A percentile compares a stretch with the other conserved stretches of the same genome.
Evolutionary conservation across 1,140 invertebrate species (phyloP).

Genomic region (Drosophila obscura): DNA sequence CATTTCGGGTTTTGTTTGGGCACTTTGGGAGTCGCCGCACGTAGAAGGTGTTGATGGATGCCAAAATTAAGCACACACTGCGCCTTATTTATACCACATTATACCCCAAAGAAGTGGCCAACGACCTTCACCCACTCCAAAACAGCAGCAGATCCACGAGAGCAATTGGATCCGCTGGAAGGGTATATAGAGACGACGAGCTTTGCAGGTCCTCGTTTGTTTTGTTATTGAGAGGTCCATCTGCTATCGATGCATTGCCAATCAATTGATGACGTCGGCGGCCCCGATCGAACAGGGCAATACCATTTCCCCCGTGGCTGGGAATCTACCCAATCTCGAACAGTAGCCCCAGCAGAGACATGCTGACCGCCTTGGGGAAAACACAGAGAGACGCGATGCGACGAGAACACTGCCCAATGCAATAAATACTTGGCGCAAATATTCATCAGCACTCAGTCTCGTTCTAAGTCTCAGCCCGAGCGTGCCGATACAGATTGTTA

Average conservation of each 20-base stretch:
- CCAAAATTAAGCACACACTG: slow-evolving; percentile 33
- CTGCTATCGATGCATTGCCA: slow-evolving; percentile 6
- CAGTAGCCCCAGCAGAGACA: not conserved
- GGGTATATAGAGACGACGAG: not conserved
- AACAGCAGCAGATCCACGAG: too few species aligned
- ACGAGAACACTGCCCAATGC: not conserved
- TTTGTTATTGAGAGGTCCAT: not conserved
- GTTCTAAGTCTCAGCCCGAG: slow-evolving; percentile 18
- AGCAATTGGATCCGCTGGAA: not conserved
- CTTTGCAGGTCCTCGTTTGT: too few species aligned
- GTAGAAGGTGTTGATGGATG: slow-evolving; percentile 23
- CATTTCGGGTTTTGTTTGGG: not conserved
- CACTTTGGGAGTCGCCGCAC: slow-evolving; percentile 24
- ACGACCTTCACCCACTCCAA: slow-evolving; percentile 13
- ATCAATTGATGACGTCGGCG: slow-evolving; percentile 15
- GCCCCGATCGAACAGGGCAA: slow-evolving; percentile 20
- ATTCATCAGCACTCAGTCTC: slow-evolving; percentile 23
- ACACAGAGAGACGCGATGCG: slow-evolving; percentile 4
- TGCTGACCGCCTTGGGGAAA: slow-evolving; percentile 22
- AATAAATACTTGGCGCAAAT: slow-evolving; percentile 22
- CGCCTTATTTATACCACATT: slow-evolving; percentile 29
- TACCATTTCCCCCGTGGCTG: slow-evolving; percentile 22
- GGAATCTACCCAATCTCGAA: slow-evolving; percentile 28
- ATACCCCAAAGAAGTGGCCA: slow-evolving; percentile 21
- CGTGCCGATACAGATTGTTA: slow-evolving; percentile 19